Conservation (phyloP, 2,888 invertebrate genomes). For the Nomada fabriciana region DNA sequence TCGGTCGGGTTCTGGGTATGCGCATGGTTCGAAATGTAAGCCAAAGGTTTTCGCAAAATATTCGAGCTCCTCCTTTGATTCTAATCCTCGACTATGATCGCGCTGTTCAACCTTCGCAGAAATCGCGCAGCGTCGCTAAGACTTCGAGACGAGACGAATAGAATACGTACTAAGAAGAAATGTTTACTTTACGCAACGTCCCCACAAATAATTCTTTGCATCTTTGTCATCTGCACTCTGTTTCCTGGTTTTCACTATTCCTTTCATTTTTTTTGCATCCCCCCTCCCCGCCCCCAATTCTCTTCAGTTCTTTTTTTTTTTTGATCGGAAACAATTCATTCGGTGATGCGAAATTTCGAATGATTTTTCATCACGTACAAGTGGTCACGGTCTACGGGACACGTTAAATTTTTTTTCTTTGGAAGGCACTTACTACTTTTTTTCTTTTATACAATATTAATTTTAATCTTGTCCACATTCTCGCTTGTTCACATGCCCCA, state of each 20-base stretch:
- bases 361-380: constrained; percentile 82
- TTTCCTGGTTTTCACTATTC: constrained; percentile 1
- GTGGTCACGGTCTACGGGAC: constrained; percentile 85
- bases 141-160: constrained; percentile 52
- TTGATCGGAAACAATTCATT: constrained; percentile 61
- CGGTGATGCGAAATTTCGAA: constrained; percentile 79
- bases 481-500: constrained; percentile 70
- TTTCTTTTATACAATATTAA: constrained; percentile 87
- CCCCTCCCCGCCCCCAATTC: not conserved
- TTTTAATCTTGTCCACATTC: constrained; percentile 75
- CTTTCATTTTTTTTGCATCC: constrained; percentile 2
- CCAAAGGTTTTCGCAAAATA: constrained; percentile 48
- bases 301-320: not conserved
- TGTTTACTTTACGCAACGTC: constrained; percentile 62
- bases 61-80: constrained; percentile 52
- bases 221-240: constrained; percentile 11
- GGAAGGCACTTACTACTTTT: constrained; percentile 94
- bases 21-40: constrained; percentile 16
- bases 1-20: not conserved
- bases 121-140: constrained; percentile 50
- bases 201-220: constrained; percentile 58
- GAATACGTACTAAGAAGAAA: constrained; percentile 32
- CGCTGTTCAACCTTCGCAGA: constrained; percentile 42
- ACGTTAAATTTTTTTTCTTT: constrained; percentile 84
- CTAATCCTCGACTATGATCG: constrained; percentile 42